These are phyloP conservation scores for Lasioglossum malachurum DNA, from an alignment of 2,888 invertebrate genomes.

Conservation along the genomic window DNA sequence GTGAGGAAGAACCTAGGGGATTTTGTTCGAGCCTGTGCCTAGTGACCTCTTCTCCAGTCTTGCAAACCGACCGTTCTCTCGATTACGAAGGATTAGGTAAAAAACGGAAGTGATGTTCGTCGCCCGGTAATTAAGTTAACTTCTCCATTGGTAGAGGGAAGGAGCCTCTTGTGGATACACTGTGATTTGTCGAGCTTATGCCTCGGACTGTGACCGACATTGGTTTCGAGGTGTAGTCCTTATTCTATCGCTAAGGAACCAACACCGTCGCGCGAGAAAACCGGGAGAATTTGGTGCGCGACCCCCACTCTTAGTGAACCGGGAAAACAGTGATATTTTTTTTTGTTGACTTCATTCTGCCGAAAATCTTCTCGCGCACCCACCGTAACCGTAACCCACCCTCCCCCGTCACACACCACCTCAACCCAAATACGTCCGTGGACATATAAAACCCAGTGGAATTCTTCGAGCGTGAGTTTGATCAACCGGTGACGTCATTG, in stretches of 20 bases:
- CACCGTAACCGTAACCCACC: not conserved
- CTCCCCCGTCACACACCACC: not conserved
- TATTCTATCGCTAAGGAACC: slow-evolving; percentile 52
- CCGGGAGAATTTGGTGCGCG: slow-evolving; percentile 45
- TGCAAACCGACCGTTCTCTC: slow-evolving; percentile 3
- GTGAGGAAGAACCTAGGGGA: slow-evolving; percentile 54
- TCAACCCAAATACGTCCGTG: slow-evolving; percentile 9
- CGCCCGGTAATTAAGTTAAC: slow-evolving; percentile 14
- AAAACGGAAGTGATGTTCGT: slow-evolving; percentile 42
- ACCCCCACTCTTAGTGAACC: slow-evolving; percentile 41
- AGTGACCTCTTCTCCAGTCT: slow-evolving; percentile 44
- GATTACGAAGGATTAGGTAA: slow-evolving; percentile 36
- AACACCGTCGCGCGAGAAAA: slow-evolving; percentile 17
- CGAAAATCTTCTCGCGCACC: not conserved
- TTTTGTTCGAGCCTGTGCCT: slow-evolving; percentile 40
- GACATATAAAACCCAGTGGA: slow-evolving; percentile 21
- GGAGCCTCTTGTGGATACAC: slow-evolving; percentile 34
- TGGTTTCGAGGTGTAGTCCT: slow-evolving; percentile 49
- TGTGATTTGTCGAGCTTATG: slow-evolving; percentile 40
- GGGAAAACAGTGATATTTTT: slow-evolving; percentile 42
- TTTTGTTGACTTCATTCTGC: not conserved
- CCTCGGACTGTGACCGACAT: slow-evolving; percentile 43
- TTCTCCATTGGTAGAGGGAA: not conserved
- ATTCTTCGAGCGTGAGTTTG: slow-evolving; percentile 42
- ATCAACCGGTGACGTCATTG: slow-evolving; percentile 44